Evolutionary conservation across 2,113 vertebrate species (phyloP).

Genomic region (Serranochromis macrocephalus): DNA sequence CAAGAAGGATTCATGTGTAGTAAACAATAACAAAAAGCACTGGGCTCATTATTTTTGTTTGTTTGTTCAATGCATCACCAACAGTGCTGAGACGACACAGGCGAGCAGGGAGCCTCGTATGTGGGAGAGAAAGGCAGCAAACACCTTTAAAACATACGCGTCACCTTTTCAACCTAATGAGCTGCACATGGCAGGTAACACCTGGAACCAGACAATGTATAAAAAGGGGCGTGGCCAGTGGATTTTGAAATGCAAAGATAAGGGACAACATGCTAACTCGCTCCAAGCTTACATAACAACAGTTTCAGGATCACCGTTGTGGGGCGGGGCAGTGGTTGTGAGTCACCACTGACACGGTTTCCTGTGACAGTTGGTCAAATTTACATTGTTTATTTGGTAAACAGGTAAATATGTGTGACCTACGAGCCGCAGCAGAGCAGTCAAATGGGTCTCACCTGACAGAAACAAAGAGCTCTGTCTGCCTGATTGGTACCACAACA

Average conservation of each 20-base stretch:
- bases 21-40: neutral
- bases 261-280: neutral
- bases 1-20: accelerated
- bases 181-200: neutral
- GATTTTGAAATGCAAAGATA: accelerated
- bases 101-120: neutral
- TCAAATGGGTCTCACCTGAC: neutral
- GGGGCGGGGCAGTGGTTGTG: neutral
- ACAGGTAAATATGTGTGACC: neutral
- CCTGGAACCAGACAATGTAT: neutral
- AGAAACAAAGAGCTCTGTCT: neutral
- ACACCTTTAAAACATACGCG: accelerated
- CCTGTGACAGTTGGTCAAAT: neutral
- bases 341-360: neutral
- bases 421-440: neutral
- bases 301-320: neutral
- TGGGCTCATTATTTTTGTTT: accelerated
- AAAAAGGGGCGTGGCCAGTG: neutral
- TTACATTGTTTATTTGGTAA: neutral
- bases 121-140: accelerated
- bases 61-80: neutral
- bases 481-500: neutral
- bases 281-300: neutral
- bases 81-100: neutral
- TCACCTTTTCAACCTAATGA: neutral